A percentile compares a stretch with the other conserved stretches of the same genome.
These are phyloP conservation scores for Saimiri boliviensis DNA, from an alignment of 2,113 vertebrate species.

Conservation along the genomic window DNA sequence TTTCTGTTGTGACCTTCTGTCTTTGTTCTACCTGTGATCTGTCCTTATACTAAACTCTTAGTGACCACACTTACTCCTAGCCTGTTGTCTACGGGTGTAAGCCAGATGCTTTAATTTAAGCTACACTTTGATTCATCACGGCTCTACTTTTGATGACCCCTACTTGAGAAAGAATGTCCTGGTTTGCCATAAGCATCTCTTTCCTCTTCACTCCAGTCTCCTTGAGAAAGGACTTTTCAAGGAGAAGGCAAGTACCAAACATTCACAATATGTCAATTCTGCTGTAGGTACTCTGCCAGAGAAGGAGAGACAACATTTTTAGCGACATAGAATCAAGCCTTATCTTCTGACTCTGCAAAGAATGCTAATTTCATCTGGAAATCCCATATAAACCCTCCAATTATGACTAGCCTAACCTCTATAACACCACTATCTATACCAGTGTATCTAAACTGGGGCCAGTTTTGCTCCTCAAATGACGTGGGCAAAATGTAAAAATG, in stretches of 20 bases:
- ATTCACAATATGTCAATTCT: background rate
- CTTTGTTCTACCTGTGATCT: background rate
- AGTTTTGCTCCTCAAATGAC: background rate
- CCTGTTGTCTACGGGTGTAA: background rate
- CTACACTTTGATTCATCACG: no score
- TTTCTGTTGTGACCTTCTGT: background rate
- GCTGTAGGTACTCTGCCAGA: no score
- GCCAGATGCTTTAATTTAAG: no score
- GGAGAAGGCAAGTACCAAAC: background rate
- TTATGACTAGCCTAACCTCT: rapidly evolving
- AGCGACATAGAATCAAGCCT: background rate
- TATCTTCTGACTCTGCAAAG: background rate
- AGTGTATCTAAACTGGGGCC: background rate
- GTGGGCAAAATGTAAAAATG: background rate
- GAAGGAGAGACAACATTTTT: background rate
- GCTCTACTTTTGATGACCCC: background rate
- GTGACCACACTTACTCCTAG: background rate
- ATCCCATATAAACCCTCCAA: background rate
- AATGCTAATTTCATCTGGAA: background rate
- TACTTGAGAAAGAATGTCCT: background rate
- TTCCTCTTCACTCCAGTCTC: background rate
- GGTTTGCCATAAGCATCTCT: background rate
- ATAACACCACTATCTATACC: rapidly evolving
- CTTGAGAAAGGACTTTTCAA: background rate
- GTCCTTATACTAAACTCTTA: background rate